Conservation (phyloP, 2,888 invertebrate species). For the Salticus scenicus region DNA sequence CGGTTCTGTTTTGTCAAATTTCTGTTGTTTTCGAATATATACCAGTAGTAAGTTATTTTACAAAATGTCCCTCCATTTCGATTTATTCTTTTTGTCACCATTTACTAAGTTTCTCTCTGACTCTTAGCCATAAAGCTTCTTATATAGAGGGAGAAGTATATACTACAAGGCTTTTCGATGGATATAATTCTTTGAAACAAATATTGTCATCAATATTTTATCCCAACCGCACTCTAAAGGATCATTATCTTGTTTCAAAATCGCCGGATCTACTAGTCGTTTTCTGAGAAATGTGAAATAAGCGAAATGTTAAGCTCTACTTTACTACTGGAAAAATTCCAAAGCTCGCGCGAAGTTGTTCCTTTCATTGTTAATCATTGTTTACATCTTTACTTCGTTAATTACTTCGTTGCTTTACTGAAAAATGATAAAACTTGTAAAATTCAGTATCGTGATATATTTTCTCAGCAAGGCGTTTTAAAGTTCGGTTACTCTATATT, state of each 20-base stretch:
- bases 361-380: conserved; percentile 2
- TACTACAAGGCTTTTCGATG: neutral
- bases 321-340: conserved; percentile 58
- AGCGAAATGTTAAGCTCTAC: conserved; percentile 15
- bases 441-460: too few species aligned
- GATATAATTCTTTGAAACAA: neutral
- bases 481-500: too few species aligned
- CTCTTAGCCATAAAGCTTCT: neutral
- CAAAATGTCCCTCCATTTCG: neutral
- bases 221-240: conserved; percentile 3
- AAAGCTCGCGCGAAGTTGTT: neutral
- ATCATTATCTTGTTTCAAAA: conserved; percentile 2
- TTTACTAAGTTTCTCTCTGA: neutral
- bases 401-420: neutral
- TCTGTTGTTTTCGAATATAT: neutral
- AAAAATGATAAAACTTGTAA: too few species aligned
- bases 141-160: neutral
- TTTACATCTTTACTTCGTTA: neutral
- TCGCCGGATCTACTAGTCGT: neutral
- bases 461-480: too few species aligned
- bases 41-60: conserved; percentile 12
- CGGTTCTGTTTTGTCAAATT: conserved; percentile 2
- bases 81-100: conserved; percentile 1
- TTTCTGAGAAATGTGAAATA: conserved; percentile 25
- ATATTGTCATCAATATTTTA: conserved; percentile 19